Evolutionary conservation across 2,888 invertebrate genomes (phyloP).

Genomic region (Noctua janthina): DNA sequence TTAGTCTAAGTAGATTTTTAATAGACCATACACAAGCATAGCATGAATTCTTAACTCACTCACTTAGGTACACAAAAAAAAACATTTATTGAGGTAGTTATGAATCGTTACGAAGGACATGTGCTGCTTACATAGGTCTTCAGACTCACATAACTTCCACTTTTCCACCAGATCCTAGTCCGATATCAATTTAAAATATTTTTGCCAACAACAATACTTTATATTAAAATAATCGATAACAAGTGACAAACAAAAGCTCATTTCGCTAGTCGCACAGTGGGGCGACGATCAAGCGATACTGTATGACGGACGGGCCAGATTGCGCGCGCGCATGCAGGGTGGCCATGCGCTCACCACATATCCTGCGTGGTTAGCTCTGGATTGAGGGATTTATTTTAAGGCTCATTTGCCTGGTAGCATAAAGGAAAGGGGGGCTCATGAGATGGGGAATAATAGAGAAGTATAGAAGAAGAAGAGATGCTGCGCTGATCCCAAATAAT

Average conservation of each 20-base stretch:
- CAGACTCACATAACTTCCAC: not conserved
- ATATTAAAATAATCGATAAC: conserved; percentile 49
- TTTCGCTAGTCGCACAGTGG: conserved; percentile 69
- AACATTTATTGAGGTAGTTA: not conserved
- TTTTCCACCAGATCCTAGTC: conserved; percentile 13
- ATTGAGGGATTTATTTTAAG: conserved; percentile 39
- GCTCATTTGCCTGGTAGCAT: not conserved
- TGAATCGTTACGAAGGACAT: not conserved
- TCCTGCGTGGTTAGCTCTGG: conserved; percentile 18
- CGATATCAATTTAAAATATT: conserved; percentile 43
- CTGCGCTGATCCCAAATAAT: not conserved
- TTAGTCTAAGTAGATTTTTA: not conserved
- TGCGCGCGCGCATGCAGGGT: conserved; percentile 75
- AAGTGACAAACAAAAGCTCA: conserved; percentile 62
- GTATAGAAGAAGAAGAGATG: not conserved
- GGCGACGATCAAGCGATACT: conserved; percentile 83
- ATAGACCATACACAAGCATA: not conserved
- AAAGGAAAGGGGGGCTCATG: not conserved
- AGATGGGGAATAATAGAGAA: not conserved
- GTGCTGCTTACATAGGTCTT: not conserved
- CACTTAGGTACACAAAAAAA: not conserved
- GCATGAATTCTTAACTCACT: not conserved
- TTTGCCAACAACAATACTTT: conserved; percentile 62
- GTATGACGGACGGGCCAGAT: conserved; percentile 83
- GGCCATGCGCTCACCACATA: conserved; percentile 67